Evolutionary conservation across 1,140 invertebrate species (phyloP), one percentile per base, ranked within the genome.

Genomic region (Drosophila sturtevanti): DNA sequence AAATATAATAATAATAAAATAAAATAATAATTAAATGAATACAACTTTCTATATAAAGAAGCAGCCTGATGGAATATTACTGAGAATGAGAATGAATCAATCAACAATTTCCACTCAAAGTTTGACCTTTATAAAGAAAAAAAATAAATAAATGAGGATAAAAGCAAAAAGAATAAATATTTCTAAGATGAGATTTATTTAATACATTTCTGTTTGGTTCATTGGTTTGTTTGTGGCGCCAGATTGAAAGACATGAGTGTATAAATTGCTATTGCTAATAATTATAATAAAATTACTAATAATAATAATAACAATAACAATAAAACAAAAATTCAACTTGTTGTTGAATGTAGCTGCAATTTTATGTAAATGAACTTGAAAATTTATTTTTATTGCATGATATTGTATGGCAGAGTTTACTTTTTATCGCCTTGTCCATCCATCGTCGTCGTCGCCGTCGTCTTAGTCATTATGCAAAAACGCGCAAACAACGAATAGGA

Each of bases 311-410:
- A 48, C 11, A 21, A 54, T 35, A 48, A 48, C 14, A 52, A 60
- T 63, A 63, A 18, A 63, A 64, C 24, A 64, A 68, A 65, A 51
- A 1, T 10, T 60, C 16, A 48, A 48, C 41, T 48, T 48, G 41
- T 21, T 48, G 38, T 41, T 41, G 38, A n/a, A 41, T 41, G 41
- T 48, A 48, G 41, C 41, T 48, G 41, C 41, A 48, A 48, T 56
- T 52, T 59, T 74, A 82, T 82, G 74, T 71, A 81, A 78, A 81
- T 81, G 66, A 77, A 74, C 79, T 70, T 77, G 74, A 74, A 66
- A 69, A 72, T 69, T 55, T 44, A 81, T 77, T 81, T 60, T 66
- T 61, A 65, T 68, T 80, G 54, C 52, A 21, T 21, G 41, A 21
- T 48, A 48, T 48, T 48, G 16, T 48, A 48, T 48, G 6, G 41